Percentiles rank a stretch among this genome's conserved stretches.
Evolutionary conservation across 2,113 vertebrate genomes (phyloP).

Genomic region (Rhinopomastus cyanomelas): DNA sequence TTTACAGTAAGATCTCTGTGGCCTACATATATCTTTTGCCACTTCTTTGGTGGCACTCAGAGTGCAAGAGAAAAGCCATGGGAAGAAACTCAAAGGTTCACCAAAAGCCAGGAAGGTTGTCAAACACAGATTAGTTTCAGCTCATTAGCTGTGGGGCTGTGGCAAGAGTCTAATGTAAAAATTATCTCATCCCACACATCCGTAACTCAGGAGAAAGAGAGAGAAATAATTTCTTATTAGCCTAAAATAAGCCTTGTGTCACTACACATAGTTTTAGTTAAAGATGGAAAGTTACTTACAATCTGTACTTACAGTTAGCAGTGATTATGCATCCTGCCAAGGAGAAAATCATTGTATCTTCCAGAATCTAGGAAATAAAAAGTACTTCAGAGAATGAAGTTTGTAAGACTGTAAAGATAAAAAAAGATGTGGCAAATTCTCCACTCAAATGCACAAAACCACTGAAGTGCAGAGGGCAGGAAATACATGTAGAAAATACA

Average conservation of each 20-base stretch:
- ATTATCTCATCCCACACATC: not conserved
- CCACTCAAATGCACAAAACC: slow-evolving; percentile 27
- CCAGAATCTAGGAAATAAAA: slow-evolving; percentile 85
- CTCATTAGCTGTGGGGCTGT: slow-evolving; percentile 27
- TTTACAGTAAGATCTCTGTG: not conserved
- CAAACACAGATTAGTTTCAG: slow-evolving; percentile 42
- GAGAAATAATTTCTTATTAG: not conserved
- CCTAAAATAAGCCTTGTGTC: not conserved
- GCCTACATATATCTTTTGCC: not conserved
- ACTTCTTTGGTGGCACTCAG: not conserved
- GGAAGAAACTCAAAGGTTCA: slow-evolving; percentile 26
- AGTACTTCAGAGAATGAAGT: slow-evolving; percentile 55
- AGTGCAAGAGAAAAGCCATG: not conserved
- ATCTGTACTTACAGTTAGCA: slow-evolving; percentile 88
- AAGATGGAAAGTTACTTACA: not conserved
- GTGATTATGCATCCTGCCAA: slow-evolving; percentile 90
- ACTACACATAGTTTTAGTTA: not conserved
- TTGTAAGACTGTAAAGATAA: not conserved
- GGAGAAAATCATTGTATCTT: slow-evolving; percentile 96
- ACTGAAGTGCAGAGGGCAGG: not conserved
- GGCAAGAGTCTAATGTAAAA: not conserved
- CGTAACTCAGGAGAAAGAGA: slow-evolving; percentile 22
- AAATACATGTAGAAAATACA: slow-evolving; percentile 24
- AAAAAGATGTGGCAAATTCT: slow-evolving; percentile 21
- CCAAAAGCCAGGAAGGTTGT: slow-evolving; percentile 8